Evolutionary conservation across 2,888 invertebrate species (phyloP).

Genomic region (Sceliomorpha sp.): DNA sequence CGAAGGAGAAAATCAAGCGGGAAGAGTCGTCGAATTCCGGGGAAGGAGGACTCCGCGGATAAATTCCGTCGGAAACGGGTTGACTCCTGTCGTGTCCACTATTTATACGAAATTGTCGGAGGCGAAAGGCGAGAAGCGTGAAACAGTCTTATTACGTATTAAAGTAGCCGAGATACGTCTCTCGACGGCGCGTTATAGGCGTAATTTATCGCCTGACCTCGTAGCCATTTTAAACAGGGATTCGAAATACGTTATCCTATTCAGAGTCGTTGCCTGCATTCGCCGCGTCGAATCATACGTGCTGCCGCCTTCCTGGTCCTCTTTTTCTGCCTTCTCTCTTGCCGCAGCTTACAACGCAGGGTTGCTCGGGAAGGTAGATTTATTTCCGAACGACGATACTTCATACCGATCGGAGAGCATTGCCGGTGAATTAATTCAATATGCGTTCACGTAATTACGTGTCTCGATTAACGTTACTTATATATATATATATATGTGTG

Average conservation of each 20-base stretch:
- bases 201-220: conserved; percentile 54
- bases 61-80: conserved; percentile 13
- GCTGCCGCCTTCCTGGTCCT: too few relatives aligned
- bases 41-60: conserved; percentile 2
- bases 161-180: conserved; percentile 66
- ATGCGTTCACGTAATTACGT: too few relatives aligned
- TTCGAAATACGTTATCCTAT: conserved; percentile 30
- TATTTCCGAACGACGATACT: too few relatives aligned
- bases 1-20: too few relatives aligned
- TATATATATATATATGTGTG: too few relatives aligned
- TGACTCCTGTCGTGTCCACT: conserved; percentile 8
- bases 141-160: conserved; percentile 65
- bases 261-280: conserved; percentile 32
- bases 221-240: conserved; percentile 26
- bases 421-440: too few relatives aligned
- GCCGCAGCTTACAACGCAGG: too few relatives aligned
- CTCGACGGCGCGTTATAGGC: conserved; percentile 44
- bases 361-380: too few relatives aligned
- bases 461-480: too few relatives aligned
- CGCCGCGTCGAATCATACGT: conserved; percentile 23
- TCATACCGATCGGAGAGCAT: too few relatives aligned
- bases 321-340: too few relatives aligned
- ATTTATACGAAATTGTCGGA: conserved; percentile 31
- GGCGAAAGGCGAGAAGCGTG: conserved; percentile 20
- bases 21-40: too few relatives aligned